These are phyloP conservation scores for Hemaris fuciformis DNA, from an alignment of 2,888 invertebrate genomes.

Conservation along the genomic window DNA sequence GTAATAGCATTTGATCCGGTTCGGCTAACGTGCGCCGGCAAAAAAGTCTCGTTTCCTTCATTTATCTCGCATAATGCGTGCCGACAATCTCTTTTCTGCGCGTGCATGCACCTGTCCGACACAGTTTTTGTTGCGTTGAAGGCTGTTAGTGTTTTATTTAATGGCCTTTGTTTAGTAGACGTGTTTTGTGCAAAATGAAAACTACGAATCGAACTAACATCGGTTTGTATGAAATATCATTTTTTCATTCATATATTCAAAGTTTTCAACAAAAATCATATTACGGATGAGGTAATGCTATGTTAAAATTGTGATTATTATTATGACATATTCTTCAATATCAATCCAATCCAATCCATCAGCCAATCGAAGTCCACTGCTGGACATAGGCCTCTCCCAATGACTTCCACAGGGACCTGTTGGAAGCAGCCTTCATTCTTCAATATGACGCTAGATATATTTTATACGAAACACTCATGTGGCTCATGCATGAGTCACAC, in stretches of 20 bases:
- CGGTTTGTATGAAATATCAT: too few species aligned
- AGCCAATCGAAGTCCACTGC: too few species aligned
- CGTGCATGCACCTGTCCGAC: neutral
- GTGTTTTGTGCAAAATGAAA: neutral
- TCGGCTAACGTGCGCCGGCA: slow-evolving; percentile 2
- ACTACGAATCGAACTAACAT: neutral
- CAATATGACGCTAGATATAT: too few species aligned
- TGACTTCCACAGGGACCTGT: too few species aligned
- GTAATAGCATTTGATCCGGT: slow-evolving; percentile 9
- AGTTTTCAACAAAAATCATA: too few species aligned
- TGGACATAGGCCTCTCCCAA: too few species aligned
- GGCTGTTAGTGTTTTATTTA: neutral
- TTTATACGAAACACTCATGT: neutral
- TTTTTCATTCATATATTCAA: too few species aligned
- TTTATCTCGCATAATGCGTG: slow-evolving; percentile 6
- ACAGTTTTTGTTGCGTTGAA: neutral
- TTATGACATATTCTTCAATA: too few species aligned
- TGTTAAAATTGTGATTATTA: too few species aligned
- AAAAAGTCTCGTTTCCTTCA: slow-evolving; percentile 7
- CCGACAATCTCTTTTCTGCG: slow-evolving; percentile 8
- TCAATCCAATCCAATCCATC: too few species aligned
- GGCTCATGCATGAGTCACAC: neutral
- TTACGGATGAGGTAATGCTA: too few species aligned
- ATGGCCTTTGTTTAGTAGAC: neutral
- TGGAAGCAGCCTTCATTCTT: too few species aligned